A percentile compares a stretch with the other conserved stretches of the same genome.
These are phyloP conservation scores for Amblyjoppa proteus DNA, from an alignment of 2,888 invertebrate genomes.

Conservation along the genomic window DNA sequence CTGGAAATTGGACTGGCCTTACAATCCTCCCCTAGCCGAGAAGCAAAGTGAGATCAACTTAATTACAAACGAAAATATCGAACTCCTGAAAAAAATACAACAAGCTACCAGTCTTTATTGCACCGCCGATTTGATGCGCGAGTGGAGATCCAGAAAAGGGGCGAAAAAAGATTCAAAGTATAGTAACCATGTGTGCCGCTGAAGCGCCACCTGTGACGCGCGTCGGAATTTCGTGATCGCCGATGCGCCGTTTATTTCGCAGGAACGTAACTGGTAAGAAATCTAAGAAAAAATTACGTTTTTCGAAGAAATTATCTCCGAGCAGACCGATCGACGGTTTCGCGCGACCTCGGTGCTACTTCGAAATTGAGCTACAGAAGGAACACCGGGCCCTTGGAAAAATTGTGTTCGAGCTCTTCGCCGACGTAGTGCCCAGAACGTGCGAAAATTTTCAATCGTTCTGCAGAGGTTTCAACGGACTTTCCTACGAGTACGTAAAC, in stretches of 20 bases:
- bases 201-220: not conserved
- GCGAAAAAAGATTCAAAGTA: constrained; percentile 66
- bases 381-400: constrained; percentile 78
- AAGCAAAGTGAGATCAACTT: constrained; percentile 42
- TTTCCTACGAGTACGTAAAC: constrained; percentile 80
- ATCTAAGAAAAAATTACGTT: constrained; percentile 22
- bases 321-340: constrained; percentile 36
- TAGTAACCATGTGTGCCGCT: not conserved
- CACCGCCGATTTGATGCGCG: constrained; percentile 66
- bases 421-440: constrained; percentile 81
- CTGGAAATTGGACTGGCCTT: constrained; percentile 72
- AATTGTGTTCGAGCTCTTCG: constrained; percentile 82
- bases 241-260: not conserved
- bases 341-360: constrained; percentile 77
- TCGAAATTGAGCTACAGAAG: constrained; percentile 79
- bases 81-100: constrained; percentile 71
- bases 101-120: constrained; percentile 70
- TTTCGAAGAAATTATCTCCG: constrained; percentile 7
- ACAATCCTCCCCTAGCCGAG: constrained; percentile 41
- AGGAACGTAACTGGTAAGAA: constrained; percentile 12
- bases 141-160: constrained; percentile 71
- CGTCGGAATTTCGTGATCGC: not conserved
- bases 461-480: constrained; percentile 79
- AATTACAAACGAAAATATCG: constrained; percentile 72
- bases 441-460: constrained; percentile 82